phyloP scores from a whole-genome alignment of 2,113 vertebrate genomes.

The Channa argus region DNA sequence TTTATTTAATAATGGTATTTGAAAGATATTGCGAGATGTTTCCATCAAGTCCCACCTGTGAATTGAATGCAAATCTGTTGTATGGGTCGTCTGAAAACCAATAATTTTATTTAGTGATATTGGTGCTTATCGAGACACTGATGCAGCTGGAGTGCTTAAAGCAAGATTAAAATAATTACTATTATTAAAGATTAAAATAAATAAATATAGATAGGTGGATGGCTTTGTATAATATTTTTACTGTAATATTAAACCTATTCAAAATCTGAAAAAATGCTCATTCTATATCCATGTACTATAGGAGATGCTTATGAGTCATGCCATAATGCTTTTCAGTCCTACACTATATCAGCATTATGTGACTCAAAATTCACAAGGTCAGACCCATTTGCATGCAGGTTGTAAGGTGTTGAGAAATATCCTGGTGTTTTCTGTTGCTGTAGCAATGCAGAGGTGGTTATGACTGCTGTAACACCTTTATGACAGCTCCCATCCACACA shows the following conservation, averaged over 20 bases:
- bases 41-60: neutral
- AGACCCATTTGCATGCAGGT: conserved; percentile 6
- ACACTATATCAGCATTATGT: neutral
- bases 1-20: conserved; percentile 2
- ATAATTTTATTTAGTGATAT: too few species aligned
- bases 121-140: too few species aligned
- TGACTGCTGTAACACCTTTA: neutral
- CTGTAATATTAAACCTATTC: too few species aligned
- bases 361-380: neutral
- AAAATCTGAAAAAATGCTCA: too few species aligned
- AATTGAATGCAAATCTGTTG: too few species aligned
- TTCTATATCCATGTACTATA: too few species aligned
- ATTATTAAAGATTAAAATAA: neutral
- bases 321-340: too few species aligned
- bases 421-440: neutral
- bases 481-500: conserved; percentile 7
- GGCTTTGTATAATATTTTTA: too few species aligned
- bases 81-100: too few species aligned
- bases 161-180: neutral
- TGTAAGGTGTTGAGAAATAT: neutral
- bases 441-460: conserved; percentile 9
- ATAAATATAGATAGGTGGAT: neutral
- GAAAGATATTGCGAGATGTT: neutral
- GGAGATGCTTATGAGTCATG: too few species aligned
- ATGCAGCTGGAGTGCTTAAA: too few species aligned